Evolutionary conservation across 2,113 vertebrate species (phyloP), one percentile per base, ranked within the genome.

Genomic region (Triplophysa rosa): DNA sequence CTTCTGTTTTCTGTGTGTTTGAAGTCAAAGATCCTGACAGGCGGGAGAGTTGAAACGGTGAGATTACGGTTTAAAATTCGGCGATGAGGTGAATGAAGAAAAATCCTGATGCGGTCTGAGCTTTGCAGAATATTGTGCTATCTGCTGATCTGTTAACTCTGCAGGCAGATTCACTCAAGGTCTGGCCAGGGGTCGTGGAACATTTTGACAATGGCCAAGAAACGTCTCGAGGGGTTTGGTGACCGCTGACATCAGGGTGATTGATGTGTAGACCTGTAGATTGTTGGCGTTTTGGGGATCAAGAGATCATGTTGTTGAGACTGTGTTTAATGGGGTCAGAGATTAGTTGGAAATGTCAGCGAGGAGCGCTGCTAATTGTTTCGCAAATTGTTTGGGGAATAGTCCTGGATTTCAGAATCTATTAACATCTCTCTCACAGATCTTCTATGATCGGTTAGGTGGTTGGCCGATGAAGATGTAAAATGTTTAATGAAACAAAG

Each of bases 1-100:
- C 17, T 71, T 71, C 68, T 65, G 63, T 65, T 65, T 37, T 16
- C 63, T 7, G 17, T 37, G 63, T 3, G 1, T 65, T 16, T 54
- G 24, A 54, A 33, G 47, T 54, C 24, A 54, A 9, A 40, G 52
- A 71, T 71, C 52, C 52, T n/a, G 17, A 21, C 68, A 56, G 24
- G 56, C 33, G 68, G 68, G 68, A 29, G 8, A 12, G 45, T 24
- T 56, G 68, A 37, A 54, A n/a, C n/a, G n/a, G n/a, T n/a, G n/a
- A n/a, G n/a, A 56, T 70, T 37, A 33, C 49, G 11, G 49, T 70
- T 70, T 71, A 33, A 56, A 71, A 54, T 69, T 23, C 26, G 21
- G 17, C 0, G 5, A 1, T 2, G 19, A 58, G 56, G 29, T 71
- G 26, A 58, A 37, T 21, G 29, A 71, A 29, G 2, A 14, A 58